These are phyloP conservation scores for Porites rus DNA, from an alignment of 92 coral and sea anemone genomes.

Conservation along the genomic window DNA sequence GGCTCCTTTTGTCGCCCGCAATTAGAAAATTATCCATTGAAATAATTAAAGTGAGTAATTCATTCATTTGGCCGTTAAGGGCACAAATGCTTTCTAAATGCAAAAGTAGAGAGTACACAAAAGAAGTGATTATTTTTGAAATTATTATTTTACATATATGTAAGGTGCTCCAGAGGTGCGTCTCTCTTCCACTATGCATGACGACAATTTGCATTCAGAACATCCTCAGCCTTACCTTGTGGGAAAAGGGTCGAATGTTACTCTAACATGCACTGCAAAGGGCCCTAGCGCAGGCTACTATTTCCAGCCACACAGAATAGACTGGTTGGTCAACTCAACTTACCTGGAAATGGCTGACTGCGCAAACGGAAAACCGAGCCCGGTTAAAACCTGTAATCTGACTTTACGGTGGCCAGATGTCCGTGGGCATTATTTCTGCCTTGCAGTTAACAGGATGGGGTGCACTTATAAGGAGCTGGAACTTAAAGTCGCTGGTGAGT, in stretches of 20 bases:
- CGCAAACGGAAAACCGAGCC: background rate
- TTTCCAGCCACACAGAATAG: constrained; percentile 7
- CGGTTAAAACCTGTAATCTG: constrained; percentile 19
- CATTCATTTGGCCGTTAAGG: too few species aligned
- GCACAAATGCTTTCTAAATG: too few species aligned
- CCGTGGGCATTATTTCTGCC: constrained; percentile 20
- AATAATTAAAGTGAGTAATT: too few species aligned
- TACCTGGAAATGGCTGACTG: background rate
- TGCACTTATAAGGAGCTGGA: constrained; percentile 31
- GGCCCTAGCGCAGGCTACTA: background rate
- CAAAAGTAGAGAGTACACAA: too few species aligned
- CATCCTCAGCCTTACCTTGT: background rate
- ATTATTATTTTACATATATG: too few species aligned
- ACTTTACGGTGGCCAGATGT: background rate
- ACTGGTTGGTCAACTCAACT: constrained; percentile 25
- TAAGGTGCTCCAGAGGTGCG: constrained; percentile 2
- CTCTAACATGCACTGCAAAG: constrained; percentile 24
- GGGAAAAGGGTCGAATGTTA: constrained; percentile 8
- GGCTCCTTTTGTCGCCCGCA: too few species aligned
- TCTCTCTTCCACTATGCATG: background rate
- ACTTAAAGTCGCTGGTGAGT: background rate
- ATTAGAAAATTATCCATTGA: too few species aligned
- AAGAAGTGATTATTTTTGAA: too few species aligned
- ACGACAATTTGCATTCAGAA: background rate
- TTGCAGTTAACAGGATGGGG: constrained; percentile 11